Conservation (phyloP, 2,113 vertebrate genomes). For the Perca flavescens region DNA sequence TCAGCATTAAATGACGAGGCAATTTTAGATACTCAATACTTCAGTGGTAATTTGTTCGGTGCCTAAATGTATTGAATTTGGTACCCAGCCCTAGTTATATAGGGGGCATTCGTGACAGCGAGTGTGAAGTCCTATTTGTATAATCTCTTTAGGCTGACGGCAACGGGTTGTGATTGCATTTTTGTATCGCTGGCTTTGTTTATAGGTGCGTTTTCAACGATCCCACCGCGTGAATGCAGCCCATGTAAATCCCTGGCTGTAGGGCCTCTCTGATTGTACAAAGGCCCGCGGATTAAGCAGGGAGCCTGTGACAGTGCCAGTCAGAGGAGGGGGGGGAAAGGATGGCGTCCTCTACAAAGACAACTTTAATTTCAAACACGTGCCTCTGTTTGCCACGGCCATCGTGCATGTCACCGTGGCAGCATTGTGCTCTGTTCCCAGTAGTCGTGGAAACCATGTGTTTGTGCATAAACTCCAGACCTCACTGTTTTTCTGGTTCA, state of each 20-base stretch:
- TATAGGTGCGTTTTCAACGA: constrained; percentile 59
- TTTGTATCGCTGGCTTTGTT: constrained; percentile 57
- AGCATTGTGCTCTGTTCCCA: constrained; percentile 24
- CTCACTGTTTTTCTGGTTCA: not conserved
- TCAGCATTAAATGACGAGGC: no score
- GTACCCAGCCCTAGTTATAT: not conserved
- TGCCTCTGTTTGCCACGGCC: constrained; percentile 40
- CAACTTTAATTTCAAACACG: constrained; percentile 62
- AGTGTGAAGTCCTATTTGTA: constrained; percentile 39
- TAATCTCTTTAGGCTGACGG: constrained; percentile 51
- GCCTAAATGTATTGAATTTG: no score
- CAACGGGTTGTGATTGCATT: constrained; percentile 42
- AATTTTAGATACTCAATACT: no score
- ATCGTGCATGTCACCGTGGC: constrained; percentile 17
- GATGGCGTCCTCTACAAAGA: constrained; percentile 46
- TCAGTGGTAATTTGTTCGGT: no score
- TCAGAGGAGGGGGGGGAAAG: constrained; percentile 5
- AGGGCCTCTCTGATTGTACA: constrained; percentile 58
- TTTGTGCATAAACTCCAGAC: constrained; percentile 20
- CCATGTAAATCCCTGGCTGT: constrained; percentile 59
- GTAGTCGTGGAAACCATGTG: constrained; percentile 32
- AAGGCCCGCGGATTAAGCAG: constrained; percentile 71
- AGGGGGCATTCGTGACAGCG: constrained; percentile 39
- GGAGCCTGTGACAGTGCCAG: constrained; percentile 53
- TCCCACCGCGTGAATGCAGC: constrained; percentile 65